Percentiles rank a stretch among this genome's conserved stretches.
Conservation (phyloP, 2,113 vertebrate species). For the Cyanoliseus patagonus region DNA sequence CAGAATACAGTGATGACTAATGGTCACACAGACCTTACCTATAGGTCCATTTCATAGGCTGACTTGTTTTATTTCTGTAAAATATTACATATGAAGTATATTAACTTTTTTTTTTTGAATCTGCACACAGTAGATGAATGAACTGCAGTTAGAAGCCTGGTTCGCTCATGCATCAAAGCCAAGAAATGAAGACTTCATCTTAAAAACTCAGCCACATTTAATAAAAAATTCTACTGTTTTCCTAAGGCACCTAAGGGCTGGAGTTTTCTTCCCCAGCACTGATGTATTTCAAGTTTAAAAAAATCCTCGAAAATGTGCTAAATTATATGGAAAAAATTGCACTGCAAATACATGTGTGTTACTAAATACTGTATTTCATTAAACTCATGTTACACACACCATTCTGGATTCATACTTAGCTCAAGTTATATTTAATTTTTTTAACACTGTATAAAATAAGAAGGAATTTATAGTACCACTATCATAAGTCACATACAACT, state of each 20-base stretch:
- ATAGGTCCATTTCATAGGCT: background rate
- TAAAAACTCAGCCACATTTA: background rate
- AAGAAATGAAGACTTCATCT: background rate
- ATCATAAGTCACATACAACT: background rate
- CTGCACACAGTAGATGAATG: background rate
- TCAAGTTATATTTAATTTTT: background rate
- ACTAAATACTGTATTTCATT: background rate
- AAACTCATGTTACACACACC: background rate
- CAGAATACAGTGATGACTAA: background rate
- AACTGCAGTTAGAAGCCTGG: background rate
- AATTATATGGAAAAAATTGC: background rate
- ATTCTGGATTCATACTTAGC: background rate
- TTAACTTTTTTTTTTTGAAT: background rate
- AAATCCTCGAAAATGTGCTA: background rate
- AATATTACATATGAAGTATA: background rate
- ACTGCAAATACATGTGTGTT: background rate
- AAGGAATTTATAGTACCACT: background rate
- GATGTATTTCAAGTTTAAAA: background rate
- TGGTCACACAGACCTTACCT: background rate
- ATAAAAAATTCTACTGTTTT: background rate
- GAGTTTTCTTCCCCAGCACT: fast-evolving
- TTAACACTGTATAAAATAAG: background rate
- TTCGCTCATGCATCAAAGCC: background rate
- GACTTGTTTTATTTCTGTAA: background rate
- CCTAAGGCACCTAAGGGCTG: background rate